Evolutionary conservation across 2,888 invertebrate genomes (phyloP), one percentile per base, ranked within the genome.

Genomic region (Agriopis marginaria): DNA sequence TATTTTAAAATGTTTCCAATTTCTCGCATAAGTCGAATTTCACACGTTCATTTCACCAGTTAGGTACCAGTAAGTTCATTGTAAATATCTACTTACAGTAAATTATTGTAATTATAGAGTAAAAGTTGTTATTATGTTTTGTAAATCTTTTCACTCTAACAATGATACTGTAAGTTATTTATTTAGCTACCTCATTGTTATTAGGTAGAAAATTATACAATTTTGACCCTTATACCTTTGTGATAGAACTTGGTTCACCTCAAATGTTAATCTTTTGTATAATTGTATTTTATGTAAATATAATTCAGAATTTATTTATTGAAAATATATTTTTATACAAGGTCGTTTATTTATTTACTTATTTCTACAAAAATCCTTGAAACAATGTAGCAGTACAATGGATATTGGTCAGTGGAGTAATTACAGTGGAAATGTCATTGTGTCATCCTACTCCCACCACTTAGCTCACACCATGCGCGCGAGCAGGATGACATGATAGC

Each of bases 71-170:
- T 17, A 23, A 42, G 42, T 44, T 44, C 23, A 45, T 23, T 58
- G 14, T 45, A 60, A 55, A 53, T 59, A 58, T 62, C 7, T 62
- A 58, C 23, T 45, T 63, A 50, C 59, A 60, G 56, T 63, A 50
- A 17, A 14, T 44, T 63, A 51, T 67, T 60, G 55, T 68, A n/a
- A 32, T 54, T 59, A 61, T 77, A 67, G 73, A 75, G 78, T 80
- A 80, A 79, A 81, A 79, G 76, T 81, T 80, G 77, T 80, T 82
- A 77, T 78, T n/a, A 71, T 79, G 72, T 78, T 81, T 79, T 79
- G 78, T 84, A 83, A 79, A 77, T 80, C 75, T 79, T 79, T 82
- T 77, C 50, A 77, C 77, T 79, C 68, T 53, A 63, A 54, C 68
- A 68, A 68, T 66, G 55, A n/a, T 65, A 45, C 50, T 73, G 71